Evolutionary conservation across 2,797 vertebrate species (phyloP), one percentile per base, ranked within the genome.

Genomic region (Oryzias dopingdopingensis): DNA sequence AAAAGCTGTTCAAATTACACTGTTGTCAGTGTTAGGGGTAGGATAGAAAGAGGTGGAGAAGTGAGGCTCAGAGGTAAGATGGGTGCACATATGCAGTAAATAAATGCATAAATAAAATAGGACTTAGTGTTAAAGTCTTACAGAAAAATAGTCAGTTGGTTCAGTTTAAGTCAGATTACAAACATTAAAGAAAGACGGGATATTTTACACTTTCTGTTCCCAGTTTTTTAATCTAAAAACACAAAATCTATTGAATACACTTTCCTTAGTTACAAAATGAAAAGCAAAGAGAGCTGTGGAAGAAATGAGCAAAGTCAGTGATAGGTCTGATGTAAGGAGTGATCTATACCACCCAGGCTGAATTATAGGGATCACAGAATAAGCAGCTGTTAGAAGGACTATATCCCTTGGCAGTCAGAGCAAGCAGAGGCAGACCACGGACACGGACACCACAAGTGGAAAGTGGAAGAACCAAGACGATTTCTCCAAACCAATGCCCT

Each of bases 1-100:
- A 96, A 85, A 81, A 86, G 80, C 90, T 91, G 93, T 93, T 96
- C 92, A 96, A 94, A 96, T 95, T 95, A 95, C 93, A 93, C 88
- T 68, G 81, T 91, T 94, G 94, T 94, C 92, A 91, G 92, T 94
- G 92, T 89, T 86, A 50, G 72, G 67, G 52, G 20, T 6, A 6
- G 6, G 32, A 18, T 49, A 54, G 56, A 72, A 78, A 43, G 58
- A 76, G 59, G 67, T 43, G 62, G 46, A 59, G 44, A 57, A 62
- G 60, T 56, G 42, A 51, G 61, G 37, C 43, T 48, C 14, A 22
- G 20, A 51, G 56, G 13, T 64, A 58, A 32, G 49, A 64, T 65
- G 22, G 53, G 52, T 24, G 59, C 41, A 59, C 16, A 49, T 32
- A 56, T 54, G 5, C 6, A 12, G 20, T 22, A 32, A 10, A 32